Base-by-base conservation (phyloP, 2,888 invertebrate species). In the Chrysotoxum bicinctum region DNA sequence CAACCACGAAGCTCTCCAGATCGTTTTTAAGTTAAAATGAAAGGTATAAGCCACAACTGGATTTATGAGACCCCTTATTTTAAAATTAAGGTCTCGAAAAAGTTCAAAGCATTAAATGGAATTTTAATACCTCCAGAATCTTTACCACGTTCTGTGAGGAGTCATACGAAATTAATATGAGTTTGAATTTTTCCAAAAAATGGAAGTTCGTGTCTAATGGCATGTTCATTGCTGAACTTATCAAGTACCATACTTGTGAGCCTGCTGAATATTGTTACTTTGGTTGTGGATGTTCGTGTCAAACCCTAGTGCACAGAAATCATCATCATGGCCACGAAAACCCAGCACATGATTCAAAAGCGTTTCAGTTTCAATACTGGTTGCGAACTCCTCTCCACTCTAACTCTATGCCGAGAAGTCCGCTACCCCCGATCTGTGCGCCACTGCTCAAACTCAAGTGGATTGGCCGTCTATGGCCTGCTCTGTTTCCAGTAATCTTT, bases 181-280 rank as follows among this genome's bases (percentile, higher is more conserved):
- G 90, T 87, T 89, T 90, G 77, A 90, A 91, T 89, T 91, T 92
- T 91, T 92, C 92, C 7, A 92, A 92, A 90, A 92, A 92, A 91
- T 92, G 92, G 88, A 92, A 92, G 98, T 99, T 99, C 93, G 99
- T 99, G 90, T 97, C 97, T 89, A 98, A 99, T 93, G 99, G 99
- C 92, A 98, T 99, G 89, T 99, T 99, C 94, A 98, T 98, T 93
- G 99, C 99, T 87, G 99, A 99, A 93, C 94, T 99, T 89, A 99
- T 99, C 93, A 98, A 99, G 94, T 99, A 99, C 92, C 94, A 99
- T 85, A 99, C 98, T 92, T 95, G 99, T 91, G 99, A 99, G 93
- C 94, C 99, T 89, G 99, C 99, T 75, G 99, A 99, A 93, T 99
- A 99, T 96, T 99, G 99, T 87, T 99, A 99, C 94, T 98, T 98